Percentiles rank a stretch among this genome's conserved stretches.
Evolutionary conservation across 2,113 vertebrate genomes (phyloP).

Genomic region (Melanotaenia duboulayi): DNA sequence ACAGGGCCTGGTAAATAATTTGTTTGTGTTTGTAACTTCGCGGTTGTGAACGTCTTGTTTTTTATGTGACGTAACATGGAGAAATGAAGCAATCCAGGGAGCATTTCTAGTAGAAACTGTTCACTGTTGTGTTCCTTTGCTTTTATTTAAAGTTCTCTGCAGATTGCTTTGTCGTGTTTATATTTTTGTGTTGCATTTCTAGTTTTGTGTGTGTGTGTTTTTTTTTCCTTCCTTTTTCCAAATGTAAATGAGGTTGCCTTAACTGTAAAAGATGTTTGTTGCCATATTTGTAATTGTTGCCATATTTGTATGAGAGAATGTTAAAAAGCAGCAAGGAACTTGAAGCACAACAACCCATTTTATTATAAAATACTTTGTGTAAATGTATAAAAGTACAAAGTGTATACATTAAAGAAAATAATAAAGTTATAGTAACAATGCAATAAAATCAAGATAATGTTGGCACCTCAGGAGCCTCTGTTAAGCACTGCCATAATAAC

Average conservation of each 20-base stretch:
- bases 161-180: constrained; percentile 20
- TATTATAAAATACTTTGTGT: constrained; percentile 46
- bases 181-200: constrained; percentile 22
- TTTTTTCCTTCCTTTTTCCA: neutral
- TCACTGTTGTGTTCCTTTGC: neutral
- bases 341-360: constrained; percentile 29
- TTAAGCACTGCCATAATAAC: constrained; percentile 38
- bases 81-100: constrained; percentile 7
- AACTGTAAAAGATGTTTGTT: constrained; percentile 49
- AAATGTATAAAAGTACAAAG: constrained; percentile 57
- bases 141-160: neutral
- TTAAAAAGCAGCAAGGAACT: constrained; percentile 36
- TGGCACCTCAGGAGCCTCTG: constrained; percentile 8
- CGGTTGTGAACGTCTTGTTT: constrained; percentile 13
- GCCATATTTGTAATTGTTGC: constrained; percentile 1
- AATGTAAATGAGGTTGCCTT: constrained; percentile 55
- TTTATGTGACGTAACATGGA: constrained; percentile 3
- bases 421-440: constrained; percentile 53
- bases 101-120: constrained; percentile 12
- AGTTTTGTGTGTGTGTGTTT: constrained; percentile 15
- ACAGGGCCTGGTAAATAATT: neutral
- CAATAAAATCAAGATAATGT: constrained; percentile 34
- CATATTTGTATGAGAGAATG: neutral
- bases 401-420: constrained; percentile 37
- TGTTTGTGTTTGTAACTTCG: constrained; percentile 1